phyloP scores from a whole-genome alignment of 2,888 invertebrate species.

The Allolobophora icterica region DNA sequence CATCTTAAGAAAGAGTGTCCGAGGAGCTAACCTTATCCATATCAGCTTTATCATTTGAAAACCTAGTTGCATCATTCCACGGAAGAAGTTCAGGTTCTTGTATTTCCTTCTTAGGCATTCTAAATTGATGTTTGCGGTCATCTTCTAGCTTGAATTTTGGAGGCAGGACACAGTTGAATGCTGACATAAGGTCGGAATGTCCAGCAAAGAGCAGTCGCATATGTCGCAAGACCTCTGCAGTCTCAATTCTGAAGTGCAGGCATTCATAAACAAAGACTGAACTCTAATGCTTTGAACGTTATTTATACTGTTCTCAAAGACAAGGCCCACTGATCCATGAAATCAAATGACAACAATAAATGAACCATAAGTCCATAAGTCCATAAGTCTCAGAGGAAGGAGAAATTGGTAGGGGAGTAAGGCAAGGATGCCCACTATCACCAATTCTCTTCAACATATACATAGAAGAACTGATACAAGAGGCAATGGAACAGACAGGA shows the following conservation, averaged over 20 bases:
- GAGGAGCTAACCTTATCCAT: background rate
- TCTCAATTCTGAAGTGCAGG: conserved; percentile 29
- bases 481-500: too few species aligned
- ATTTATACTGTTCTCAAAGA: too few species aligned
- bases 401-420: too few species aligned
- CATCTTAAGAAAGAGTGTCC: background rate
- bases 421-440: too few species aligned
- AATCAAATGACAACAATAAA: background rate
- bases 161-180: conserved; percentile 36
- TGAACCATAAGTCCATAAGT: too few species aligned
- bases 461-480: too few species aligned
- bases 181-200: conserved; percentile 32
- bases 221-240: conserved; percentile 24
- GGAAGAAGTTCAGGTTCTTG: background rate
- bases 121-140: background rate
- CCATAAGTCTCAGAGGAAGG: too few species aligned
- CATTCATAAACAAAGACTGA: background rate
- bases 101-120: background rate
- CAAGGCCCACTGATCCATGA: background rate
- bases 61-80: background rate
- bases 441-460: too few species aligned
- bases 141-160: conserved; percentile 20
- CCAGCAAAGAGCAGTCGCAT: conserved; percentile 30
- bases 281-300: background rate
- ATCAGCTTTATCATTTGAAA: conserved; percentile 3